Evolutionary conservation across 64 coral and sea anemone genomes (phyloP).

Genomic region (Astreopora myriophthalma): DNA sequence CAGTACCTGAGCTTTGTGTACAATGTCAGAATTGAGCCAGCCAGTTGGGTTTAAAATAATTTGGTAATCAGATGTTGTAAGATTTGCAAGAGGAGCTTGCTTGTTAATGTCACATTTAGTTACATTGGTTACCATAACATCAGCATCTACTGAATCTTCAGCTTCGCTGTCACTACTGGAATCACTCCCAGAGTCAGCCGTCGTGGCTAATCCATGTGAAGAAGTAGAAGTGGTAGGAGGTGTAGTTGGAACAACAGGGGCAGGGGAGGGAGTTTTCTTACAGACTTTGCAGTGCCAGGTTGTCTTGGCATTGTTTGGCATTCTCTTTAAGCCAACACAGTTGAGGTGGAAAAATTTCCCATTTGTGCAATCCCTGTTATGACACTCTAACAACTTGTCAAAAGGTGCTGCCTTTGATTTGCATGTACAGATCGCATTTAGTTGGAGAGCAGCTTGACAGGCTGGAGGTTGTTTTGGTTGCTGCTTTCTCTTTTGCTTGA

Average conservation of each 20-base stretch:
- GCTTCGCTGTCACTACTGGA: background rate
- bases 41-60: constrained; percentile 26
- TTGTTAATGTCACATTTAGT: background rate
- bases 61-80: constrained; percentile 20
- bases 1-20: background rate
- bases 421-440: constrained; percentile 29
- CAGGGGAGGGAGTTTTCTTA: too few species aligned
- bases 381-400: constrained; percentile 45
- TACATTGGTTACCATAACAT: background rate
- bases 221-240: background rate
- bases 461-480: background rate
- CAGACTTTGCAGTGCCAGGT: constrained; percentile 31
- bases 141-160: background rate
- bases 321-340: constrained; percentile 36
- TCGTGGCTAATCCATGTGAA: background rate
- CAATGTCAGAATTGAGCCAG: constrained; percentile 58
- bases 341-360: constrained; percentile 42
- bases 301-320: constrained; percentile 24
- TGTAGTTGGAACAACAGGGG: too few species aligned
- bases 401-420: background rate
- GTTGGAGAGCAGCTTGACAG: background rate
- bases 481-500: constrained; percentile 8
- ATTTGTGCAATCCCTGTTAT: constrained; percentile 19
- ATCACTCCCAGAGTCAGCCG: background rate
- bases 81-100: background rate